Evolutionary conservation across 2,888 invertebrate species (phyloP).

Genomic region (Limenitis arthemis): DNA sequence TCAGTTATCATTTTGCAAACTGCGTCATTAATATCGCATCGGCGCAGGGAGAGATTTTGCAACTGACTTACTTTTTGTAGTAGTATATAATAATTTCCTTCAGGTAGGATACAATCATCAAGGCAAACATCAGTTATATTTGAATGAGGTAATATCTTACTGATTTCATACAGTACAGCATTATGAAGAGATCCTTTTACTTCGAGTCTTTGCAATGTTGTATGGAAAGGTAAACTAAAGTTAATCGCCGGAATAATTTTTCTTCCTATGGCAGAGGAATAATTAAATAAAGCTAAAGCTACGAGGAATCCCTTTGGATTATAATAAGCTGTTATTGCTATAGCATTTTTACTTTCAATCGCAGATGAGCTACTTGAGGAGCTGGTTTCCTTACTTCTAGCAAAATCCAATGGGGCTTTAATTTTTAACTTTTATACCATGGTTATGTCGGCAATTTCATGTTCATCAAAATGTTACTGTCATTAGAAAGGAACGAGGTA

Average conservation of each 20-base stretch:
- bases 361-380: background rate
- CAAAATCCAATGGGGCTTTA: background rate
- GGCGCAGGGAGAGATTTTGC: conserved; percentile 38
- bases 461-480: conserved; percentile 28
- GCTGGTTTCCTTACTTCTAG: background rate
- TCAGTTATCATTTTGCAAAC: conserved; percentile 32
- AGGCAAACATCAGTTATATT: conserved; percentile 43
- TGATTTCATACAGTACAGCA: conserved; percentile 32
- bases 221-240: conserved; percentile 40
- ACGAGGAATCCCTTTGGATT: conserved; percentile 30
- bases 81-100: conserved; percentile 38
- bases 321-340: conserved; percentile 34
- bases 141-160: conserved; percentile 37
- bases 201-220: conserved; percentile 31
- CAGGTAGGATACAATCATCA: conserved; percentile 35
- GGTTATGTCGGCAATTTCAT: conserved; percentile 36
- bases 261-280: conserved; percentile 24
- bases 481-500: conserved; percentile 29
- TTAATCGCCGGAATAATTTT: conserved; percentile 36
- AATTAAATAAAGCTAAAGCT: conserved; percentile 33
- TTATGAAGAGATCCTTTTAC: conserved; percentile 31
- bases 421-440: conserved; percentile 37
- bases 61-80: conserved; percentile 34
- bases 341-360: background rate
- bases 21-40: conserved; percentile 37